These are phyloP conservation scores for Proisotoma minuta DNA, from an alignment of 2,888 invertebrate genomes.

Conservation along the genomic window DNA sequence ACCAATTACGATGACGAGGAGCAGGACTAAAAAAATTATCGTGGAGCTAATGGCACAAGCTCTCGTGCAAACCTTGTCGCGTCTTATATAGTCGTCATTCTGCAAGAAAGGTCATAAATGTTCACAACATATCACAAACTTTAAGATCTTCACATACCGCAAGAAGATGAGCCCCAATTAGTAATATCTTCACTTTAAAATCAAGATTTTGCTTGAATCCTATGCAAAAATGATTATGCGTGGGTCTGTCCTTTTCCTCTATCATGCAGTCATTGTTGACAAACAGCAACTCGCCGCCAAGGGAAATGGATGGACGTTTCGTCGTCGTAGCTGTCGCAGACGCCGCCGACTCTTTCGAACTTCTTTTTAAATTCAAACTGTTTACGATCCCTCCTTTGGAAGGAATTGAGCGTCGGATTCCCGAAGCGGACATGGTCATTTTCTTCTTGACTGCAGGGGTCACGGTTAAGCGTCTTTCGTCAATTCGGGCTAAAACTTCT, in stretches of 20 bases:
- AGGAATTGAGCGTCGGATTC: too few relatives aligned
- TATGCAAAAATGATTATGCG: constrained; percentile 6
- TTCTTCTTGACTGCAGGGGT: too few relatives aligned
- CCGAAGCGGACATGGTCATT: too few relatives aligned
- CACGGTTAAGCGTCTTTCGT: neutral
- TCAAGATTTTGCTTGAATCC: neutral
- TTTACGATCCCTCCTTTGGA: too few relatives aligned
- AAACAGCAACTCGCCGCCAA: neutral
- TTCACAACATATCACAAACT: neutral
- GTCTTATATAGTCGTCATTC: constrained; percentile 5
- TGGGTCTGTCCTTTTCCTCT: neutral
- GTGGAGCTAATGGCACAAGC: neutral
- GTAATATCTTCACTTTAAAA: neutral
- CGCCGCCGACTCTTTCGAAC: neutral
- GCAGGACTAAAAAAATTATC: neutral
- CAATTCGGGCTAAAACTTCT: neutral
- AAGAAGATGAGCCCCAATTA: constrained; percentile 1
- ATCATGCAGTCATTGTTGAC: neutral
- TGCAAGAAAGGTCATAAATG: neutral
- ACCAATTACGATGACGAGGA: neutral
- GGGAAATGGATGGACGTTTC: neutral
- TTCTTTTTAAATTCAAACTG: too few relatives aligned
- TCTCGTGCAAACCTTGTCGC: neutral
- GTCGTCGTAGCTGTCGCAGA: neutral
- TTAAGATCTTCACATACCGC: neutral